Evolutionary conservation across 1,140 invertebrate genomes (phyloP).

Genomic region (Polypedilum pembai): DNA sequence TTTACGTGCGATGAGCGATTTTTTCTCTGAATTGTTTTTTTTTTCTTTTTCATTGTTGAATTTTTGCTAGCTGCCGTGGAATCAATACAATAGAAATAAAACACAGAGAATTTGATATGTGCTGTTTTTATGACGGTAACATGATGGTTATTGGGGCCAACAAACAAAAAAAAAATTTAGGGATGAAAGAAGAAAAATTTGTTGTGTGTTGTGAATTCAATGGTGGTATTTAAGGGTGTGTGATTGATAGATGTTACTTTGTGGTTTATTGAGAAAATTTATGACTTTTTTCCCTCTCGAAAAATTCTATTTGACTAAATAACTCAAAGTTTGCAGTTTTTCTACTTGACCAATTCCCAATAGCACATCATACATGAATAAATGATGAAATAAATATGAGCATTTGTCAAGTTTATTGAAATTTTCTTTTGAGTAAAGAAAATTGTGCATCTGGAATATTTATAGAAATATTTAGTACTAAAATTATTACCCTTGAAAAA

Average conservation of each 20-base stretch:
- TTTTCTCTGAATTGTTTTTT: background rate
- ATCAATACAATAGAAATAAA: background rate
- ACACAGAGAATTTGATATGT: background rate
- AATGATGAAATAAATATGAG: too few species aligned
- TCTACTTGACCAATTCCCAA: too few species aligned
- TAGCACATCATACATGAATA: too few species aligned
- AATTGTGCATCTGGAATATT: too few species aligned
- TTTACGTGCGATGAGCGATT: background rate
- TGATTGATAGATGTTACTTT: background rate
- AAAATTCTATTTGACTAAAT: too few species aligned
- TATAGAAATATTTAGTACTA: too few species aligned
- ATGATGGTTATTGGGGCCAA: background rate
- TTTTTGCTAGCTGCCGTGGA: background rate
- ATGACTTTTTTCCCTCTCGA: background rate
- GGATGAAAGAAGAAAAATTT: background rate
- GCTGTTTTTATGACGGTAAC: slow-evolving; percentile 5
- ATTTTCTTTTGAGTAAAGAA: too few species aligned
- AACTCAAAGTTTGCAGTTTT: too few species aligned
- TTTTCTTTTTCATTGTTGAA: background rate
- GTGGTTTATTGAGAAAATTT: background rate
- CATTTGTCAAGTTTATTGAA: too few species aligned
- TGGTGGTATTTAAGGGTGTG: background rate
- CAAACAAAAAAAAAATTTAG: background rate
- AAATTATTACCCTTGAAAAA: too few species aligned
- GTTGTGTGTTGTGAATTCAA: background rate